Conservation (phyloP, 2,113 vertebrate species). For the Prochilodus magdalenae region DNA sequence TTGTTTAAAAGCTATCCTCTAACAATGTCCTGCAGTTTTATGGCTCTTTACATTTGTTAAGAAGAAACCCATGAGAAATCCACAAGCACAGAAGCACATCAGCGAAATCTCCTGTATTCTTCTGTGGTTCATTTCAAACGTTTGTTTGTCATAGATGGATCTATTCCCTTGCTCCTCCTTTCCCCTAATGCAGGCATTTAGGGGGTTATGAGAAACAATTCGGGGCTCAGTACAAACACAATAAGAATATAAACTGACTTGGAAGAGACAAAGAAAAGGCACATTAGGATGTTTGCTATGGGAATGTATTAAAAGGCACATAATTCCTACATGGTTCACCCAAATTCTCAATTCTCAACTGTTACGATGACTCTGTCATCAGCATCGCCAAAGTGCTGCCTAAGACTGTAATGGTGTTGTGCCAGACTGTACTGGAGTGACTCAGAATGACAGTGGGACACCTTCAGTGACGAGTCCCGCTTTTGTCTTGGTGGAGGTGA, state of each 20-base stretch:
- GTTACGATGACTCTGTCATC: too few relatives aligned
- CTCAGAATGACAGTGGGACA: too few relatives aligned
- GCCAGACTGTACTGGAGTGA: too few relatives aligned
- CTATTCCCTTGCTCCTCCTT: background rate
- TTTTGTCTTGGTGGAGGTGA: too few relatives aligned
- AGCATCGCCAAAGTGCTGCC: too few relatives aligned
- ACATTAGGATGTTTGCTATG: background rate
- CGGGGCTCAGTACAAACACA: background rate
- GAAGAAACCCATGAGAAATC: background rate
- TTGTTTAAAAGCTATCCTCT: too few relatives aligned
- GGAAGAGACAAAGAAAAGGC: background rate
- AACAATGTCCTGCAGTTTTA: background rate
- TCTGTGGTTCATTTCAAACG: background rate
- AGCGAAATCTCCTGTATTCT: background rate
- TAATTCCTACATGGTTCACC: too few relatives aligned
- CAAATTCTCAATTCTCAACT: too few relatives aligned
- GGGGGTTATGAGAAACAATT: background rate
- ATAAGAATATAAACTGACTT: background rate
- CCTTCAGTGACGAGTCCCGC: too few relatives aligned
- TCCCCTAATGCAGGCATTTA: background rate
- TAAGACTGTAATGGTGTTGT: too few relatives aligned
- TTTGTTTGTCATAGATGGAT: background rate
- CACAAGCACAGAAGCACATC: background rate
- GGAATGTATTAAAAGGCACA: background rate
- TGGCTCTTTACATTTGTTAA: background rate